A percentile compares a stretch with the other conserved stretches of the same genome.
Conservation (phyloP, 1,140 invertebrate species). For the Gonatopus flavifemur region DNA sequence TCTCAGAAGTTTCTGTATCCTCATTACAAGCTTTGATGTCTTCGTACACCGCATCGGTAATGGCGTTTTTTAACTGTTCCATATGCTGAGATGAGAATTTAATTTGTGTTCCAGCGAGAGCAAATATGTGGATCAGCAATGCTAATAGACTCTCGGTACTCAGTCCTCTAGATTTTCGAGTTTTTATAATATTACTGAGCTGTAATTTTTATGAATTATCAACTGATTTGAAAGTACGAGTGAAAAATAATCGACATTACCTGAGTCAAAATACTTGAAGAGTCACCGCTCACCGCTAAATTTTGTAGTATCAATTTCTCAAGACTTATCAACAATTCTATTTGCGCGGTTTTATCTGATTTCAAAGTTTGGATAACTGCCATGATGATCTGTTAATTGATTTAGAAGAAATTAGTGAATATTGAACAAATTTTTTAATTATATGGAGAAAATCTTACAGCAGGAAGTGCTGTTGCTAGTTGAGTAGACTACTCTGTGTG, state of each 20-base stretch:
- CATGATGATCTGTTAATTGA: slow-evolving; percentile 60
- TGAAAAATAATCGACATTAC: slow-evolving; percentile 46
- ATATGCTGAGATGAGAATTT: slow-evolving; percentile 60
- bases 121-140: slow-evolving; percentile 65
- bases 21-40: slow-evolving; percentile 56
- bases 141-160: slow-evolving; percentile 64
- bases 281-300: slow-evolving; percentile 62
- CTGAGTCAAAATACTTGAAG: slow-evolving; percentile 63
- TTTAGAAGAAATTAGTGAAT: no score
- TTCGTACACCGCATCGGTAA: slow-evolving; percentile 64
- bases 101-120: slow-evolving; percentile 63
- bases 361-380: slow-evolving; percentile 63
- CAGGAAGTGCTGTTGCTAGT: no score
- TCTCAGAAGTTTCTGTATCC: slow-evolving; percentile 25
- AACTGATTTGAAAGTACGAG: slow-evolving; percentile 4
- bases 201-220: slow-evolving; percentile 36
- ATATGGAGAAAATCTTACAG: no score
- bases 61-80: slow-evolving; percentile 56
- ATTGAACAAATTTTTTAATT: no score
- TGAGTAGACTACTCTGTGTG: no score
- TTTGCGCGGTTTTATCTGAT: slow-evolving; percentile 57
- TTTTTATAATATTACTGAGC: slow-evolving; percentile 64
- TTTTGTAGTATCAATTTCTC: slow-evolving; percentile 64
- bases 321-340: slow-evolving; percentile 61
- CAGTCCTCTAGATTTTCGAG: slow-evolving; percentile 58